phyloP scores from a whole-genome alignment of 2,797 vertebrate species.

The Kryptopterus vitreolus region DNA sequence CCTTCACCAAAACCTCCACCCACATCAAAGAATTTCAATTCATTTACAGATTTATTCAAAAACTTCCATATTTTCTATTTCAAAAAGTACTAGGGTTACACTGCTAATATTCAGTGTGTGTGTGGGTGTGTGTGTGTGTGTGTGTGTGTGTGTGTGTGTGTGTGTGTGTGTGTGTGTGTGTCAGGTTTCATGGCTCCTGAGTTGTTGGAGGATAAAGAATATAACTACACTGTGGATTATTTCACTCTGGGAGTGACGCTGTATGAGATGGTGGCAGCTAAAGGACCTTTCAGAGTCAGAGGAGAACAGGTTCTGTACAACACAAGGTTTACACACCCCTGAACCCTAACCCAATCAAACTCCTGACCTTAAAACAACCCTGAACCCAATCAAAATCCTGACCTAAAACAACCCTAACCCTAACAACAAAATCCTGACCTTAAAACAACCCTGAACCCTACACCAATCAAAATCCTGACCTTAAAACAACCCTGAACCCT shows the following conservation, averaged over 20 bases:
- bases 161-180: background rate
- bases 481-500: no score
- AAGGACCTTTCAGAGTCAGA: constrained; percentile 4
- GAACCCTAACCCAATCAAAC: no score
- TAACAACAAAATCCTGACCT: no score
- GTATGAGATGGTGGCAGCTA: constrained; percentile 74
- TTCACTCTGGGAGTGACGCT: constrained; percentile 78
- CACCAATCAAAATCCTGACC: no score
- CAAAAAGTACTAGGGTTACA: no score
- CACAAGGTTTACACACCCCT: background rate
- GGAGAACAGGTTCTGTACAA: background rate
- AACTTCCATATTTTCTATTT: no score
- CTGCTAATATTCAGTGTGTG: background rate
- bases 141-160: background rate
- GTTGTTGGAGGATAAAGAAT: constrained; percentile 50
- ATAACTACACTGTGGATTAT: constrained; percentile 77
- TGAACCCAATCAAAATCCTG: no score
- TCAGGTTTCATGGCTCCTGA: constrained; percentile 12
- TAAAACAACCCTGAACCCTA: no score
- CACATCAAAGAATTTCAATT: background rate
- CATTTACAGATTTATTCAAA: background rate
- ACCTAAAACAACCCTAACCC: no score
- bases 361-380: no score
- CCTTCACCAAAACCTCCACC: background rate
- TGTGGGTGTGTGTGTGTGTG: background rate